Evolutionary conservation across 2,113 vertebrate genomes (phyloP).

Genomic region (Chascanopsetta lugubris): DNA sequence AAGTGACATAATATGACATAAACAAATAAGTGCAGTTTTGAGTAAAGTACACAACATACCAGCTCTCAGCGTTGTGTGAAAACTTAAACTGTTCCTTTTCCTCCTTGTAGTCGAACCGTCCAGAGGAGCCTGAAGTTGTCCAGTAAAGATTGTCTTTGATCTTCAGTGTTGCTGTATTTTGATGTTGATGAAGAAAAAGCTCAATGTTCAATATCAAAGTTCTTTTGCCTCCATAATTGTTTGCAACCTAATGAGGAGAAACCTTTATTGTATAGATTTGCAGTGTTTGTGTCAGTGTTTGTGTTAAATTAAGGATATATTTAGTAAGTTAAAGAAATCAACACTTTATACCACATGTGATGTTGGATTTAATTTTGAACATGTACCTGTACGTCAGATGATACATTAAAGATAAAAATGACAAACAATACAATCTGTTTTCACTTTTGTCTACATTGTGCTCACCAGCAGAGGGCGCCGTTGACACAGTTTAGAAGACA

Average conservation of each 20-base stretch:
- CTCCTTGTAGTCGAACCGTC: constrained; percentile 81
- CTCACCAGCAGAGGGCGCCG: constrained; percentile 42
- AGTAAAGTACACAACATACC: too few species aligned
- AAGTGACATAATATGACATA: too few species aligned
- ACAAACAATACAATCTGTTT: background rate
- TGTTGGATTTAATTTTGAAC: constrained; percentile 11
- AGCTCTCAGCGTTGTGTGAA: background rate
- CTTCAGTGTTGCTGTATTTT: constrained; percentile 48
- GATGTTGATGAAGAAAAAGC: constrained; percentile 21
- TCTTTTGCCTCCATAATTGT: constrained; percentile 36
- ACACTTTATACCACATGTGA: constrained; percentile 76
- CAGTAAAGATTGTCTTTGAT: constrained; percentile 43
- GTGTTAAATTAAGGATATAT: constrained; percentile 64
- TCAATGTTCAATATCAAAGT: constrained; percentile 59
- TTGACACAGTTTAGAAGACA: background rate
- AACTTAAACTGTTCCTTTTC: background rate
- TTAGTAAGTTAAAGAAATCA: constrained; percentile 79
- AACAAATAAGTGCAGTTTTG: too few species aligned
- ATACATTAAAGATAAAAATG: background rate
- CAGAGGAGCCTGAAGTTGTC: constrained; percentile 74
- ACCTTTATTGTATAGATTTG: constrained; percentile 47
- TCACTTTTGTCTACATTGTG: background rate
- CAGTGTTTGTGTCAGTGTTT: constrained; percentile 68
- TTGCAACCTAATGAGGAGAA: constrained; percentile 41
- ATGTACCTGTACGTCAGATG: background rate